These are phyloP conservation scores for Phasianus colchicus DNA, from an alignment of 2,113 vertebrate species.

Conservation along the genomic window DNA sequence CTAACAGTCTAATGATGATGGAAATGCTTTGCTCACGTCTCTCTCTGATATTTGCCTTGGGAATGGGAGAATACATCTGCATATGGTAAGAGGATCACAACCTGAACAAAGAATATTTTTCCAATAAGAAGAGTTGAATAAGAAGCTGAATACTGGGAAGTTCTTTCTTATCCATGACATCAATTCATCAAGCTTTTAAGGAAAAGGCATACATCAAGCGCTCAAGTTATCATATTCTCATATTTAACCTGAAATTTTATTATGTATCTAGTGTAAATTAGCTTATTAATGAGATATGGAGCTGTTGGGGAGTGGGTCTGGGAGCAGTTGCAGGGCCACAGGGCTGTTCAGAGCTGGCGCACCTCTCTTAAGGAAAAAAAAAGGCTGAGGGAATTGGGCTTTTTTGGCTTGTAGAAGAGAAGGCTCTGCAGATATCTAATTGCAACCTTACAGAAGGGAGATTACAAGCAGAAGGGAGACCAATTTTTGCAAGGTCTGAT, in stretches of 20 bases:
- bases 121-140: background rate
- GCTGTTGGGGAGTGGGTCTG: too few relatives aligned
- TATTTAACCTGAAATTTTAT: constrained; percentile 1
- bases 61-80: constrained; percentile 33
- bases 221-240: background rate
- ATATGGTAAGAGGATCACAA: background rate
- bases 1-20: constrained; percentile 42
- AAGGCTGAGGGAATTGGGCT: too few relatives aligned
- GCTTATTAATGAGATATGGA: background rate
- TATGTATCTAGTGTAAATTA: background rate
- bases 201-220: background rate
- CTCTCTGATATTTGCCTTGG: constrained; percentile 50
- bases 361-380: too few relatives aligned
- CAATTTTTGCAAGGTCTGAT: too few relatives aligned
- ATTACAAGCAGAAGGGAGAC: too few relatives aligned
- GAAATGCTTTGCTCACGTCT: constrained; percentile 43
- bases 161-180: background rate
- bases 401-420: too few relatives aligned
- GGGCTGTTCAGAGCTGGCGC: too few relatives aligned
- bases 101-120: constrained; percentile 16
- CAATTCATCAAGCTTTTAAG: background rate
- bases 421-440: too few relatives aligned
- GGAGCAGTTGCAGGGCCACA: too few relatives aligned
- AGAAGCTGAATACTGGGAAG: background rate
- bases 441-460: too few relatives aligned